Conservation (phyloP, 1,140 invertebrate genomes). For the Tetraneura akinire region DNA sequence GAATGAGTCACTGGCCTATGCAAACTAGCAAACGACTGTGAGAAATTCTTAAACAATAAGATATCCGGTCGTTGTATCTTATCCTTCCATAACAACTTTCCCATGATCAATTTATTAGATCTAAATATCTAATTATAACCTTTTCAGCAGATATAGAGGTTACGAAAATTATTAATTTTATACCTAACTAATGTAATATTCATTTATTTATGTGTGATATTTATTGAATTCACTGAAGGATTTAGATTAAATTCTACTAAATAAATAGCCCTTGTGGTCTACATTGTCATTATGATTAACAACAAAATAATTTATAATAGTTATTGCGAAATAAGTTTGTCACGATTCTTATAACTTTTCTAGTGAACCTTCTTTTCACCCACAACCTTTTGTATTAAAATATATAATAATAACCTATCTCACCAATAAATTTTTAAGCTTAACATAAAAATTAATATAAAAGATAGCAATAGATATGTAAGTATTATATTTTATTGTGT, state of each 20-base stretch:
- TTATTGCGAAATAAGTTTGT: slow-evolving; percentile 43
- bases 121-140: slow-evolving; percentile 41
- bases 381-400: slow-evolving; percentile 5
- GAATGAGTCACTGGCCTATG: slow-evolving; percentile 42
- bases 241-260: slow-evolving; percentile 31
- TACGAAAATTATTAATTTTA: slow-evolving; percentile 8
- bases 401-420: no score
- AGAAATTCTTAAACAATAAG: slow-evolving; percentile 46
- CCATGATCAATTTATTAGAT: slow-evolving; percentile 34
- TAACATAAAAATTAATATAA: no score
- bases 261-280: background rate
- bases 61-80: slow-evolving; percentile 46
- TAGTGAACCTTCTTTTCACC: slow-evolving; percentile 25
- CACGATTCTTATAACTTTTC: slow-evolving; percentile 41
- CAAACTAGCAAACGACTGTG: slow-evolving; percentile 23
- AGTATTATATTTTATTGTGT: background rate
- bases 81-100: slow-evolving; percentile 32
- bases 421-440: slow-evolving; percentile 1
- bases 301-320: slow-evolving; percentile 38
- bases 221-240: slow-evolving; percentile 1
- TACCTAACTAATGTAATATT: background rate
- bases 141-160: slow-evolving; percentile 25
- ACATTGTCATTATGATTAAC: slow-evolving; percentile 12
- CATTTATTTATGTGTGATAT: background rate
- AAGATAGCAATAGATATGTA: background rate